phyloP scores from a whole-genome alignment of 2,888 invertebrate species.

The Sthenelais limicola region DNA sequence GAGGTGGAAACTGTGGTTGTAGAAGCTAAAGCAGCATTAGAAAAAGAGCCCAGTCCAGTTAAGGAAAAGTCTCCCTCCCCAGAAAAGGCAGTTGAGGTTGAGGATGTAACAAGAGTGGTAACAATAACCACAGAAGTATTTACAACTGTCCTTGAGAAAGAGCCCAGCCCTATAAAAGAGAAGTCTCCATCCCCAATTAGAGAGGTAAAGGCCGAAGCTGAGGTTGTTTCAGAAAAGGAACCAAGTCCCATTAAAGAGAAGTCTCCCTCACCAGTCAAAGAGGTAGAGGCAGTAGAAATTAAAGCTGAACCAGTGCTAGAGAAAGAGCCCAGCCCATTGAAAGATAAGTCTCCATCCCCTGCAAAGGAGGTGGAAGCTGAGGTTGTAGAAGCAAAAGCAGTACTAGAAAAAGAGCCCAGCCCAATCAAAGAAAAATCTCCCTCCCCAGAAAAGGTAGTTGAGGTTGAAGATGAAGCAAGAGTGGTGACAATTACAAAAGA shows the following conservation, averaged over 20 bases:
- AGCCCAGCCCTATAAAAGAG: constrained; percentile 59
- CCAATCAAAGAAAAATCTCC: not conserved
- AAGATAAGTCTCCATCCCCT: no score
- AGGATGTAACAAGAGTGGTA: no score
- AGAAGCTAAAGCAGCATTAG: not conserved
- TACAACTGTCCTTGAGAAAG: no score
- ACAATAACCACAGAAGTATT: no score
- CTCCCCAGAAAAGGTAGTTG: not conserved
- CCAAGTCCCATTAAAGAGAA: constrained; percentile 58
- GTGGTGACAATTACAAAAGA: no score
- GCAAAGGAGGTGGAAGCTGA: no score
- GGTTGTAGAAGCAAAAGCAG: not conserved
- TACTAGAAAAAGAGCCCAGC: not conserved
- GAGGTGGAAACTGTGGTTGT: not conserved
- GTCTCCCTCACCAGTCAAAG: constrained; percentile 10
- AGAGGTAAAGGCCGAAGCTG: constrained; percentile 70
- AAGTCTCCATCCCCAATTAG: constrained; percentile 17
- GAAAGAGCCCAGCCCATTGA: constrained; percentile 76
- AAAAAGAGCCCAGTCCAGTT: not conserved
- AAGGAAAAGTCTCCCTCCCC: constrained; percentile 15
- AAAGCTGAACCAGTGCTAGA: not conserved
- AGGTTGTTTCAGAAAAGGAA: constrained; percentile 71
- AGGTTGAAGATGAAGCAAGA: no score
- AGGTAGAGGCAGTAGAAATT: not conserved
- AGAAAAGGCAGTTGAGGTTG: constrained; percentile 72